Base-by-base conservation (phyloP, 2,888 invertebrate species). In the Drosophila lutescens region DNA sequence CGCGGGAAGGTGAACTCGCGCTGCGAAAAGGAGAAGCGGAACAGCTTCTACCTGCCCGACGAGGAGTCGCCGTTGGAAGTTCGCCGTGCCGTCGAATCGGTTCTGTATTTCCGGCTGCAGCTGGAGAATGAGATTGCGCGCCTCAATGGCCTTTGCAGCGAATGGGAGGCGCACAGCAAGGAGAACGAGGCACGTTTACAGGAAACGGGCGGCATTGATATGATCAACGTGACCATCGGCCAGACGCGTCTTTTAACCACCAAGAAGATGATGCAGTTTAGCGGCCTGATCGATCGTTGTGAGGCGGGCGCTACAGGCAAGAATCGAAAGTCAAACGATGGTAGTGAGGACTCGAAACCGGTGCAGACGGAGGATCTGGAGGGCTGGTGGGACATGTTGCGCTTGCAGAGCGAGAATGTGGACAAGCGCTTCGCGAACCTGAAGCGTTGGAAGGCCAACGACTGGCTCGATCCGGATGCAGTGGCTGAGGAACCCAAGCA, bases 211-310 rank as follows among this genome's bases (percentile, higher is more conserved):
- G 91, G 89, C 20, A 87, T 88, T 5, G 93, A 94, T 76, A 92
- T 93, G 89, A 94, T 97, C 20, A 93, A 95, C 85, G 94, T 95
- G 30, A 94, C 95, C 0, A 93, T 95, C 61, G 96, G 97, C 0
- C 96, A 96, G 91, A 95, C 96, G 0, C 94, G 94, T 66, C 91
- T 97, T n/a, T 92, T 97, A 5, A 93, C 95, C 1, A 93, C 92
- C 12, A 95, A 96, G 84, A 97, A 96, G 88, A 95, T 96, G 77
- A 93, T 94, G 86, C 95, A 96, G 89, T 96, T 97, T 86, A 91
- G 93, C 38, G 93, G 93, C 17, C 91, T 95, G 2, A 95, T 93
- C 17, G 90, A 92, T 51, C 85, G 90, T 0, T 92, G 88, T 76
- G 92, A 91, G 43, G 66, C 82, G 0, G 80, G 88, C 0, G 86